Evolutionary conservation across 1,140 invertebrate genomes (phyloP).

Genomic region (Halesus radiatus): DNA sequence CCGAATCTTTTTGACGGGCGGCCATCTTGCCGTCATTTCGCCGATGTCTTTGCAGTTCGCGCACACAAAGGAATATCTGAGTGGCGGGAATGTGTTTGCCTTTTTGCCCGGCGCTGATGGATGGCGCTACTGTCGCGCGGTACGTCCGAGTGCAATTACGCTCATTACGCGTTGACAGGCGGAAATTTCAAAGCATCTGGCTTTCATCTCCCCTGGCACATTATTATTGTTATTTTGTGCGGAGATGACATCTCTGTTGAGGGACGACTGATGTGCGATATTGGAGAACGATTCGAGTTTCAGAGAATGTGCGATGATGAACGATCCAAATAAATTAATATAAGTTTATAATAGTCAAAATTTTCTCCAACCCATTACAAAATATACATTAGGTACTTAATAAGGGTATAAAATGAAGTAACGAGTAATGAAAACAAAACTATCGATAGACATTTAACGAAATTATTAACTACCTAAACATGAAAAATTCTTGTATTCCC

Average conservation of each 20-base stretch:
- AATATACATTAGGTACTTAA: too few species aligned
- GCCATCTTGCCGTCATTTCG: slow-evolving; percentile 37
- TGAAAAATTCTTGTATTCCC: too few species aligned
- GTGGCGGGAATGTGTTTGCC: slow-evolving; percentile 41
- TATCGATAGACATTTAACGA: too few species aligned
- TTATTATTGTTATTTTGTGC: slow-evolving; percentile 11
- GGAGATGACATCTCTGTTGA: slow-evolving; percentile 14
- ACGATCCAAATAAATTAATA: too few species aligned
- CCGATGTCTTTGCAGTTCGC: slow-evolving; percentile 2
- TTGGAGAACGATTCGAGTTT: background rate
- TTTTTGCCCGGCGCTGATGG: slow-evolving; percentile 51
- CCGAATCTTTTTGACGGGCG: slow-evolving; percentile 31
- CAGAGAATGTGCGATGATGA: too few species aligned
- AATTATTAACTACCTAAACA: too few species aligned
- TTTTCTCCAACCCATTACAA: too few species aligned
- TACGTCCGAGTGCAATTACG: slow-evolving; percentile 53
- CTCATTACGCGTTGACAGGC: slow-evolving; percentile 56
- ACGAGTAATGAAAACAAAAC: too few species aligned
- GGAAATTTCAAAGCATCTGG: slow-evolving; percentile 53
- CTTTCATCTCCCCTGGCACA: slow-evolving; percentile 23
- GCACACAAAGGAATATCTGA: slow-evolving; percentile 37
- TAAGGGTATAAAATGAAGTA: too few species aligned
- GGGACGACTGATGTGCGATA: background rate
- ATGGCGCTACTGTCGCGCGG: slow-evolving; percentile 46
- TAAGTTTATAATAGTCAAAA: too few species aligned